phyloP scores from a whole-genome alignment of 2,113 vertebrate species.

The Scytalopus superciliaris region DNA sequence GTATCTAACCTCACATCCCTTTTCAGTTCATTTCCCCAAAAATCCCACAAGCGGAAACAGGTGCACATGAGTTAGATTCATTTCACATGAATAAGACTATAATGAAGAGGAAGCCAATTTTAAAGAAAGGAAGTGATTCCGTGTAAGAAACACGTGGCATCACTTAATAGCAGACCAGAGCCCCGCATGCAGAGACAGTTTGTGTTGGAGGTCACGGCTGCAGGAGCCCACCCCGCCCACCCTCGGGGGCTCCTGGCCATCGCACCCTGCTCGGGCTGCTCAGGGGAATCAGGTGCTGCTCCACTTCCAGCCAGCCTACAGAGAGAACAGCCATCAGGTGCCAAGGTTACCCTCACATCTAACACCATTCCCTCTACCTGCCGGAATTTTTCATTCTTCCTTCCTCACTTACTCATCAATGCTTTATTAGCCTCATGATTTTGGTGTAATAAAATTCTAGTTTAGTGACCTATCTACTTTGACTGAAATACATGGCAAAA shows the following conservation, averaged over 20 bases:
- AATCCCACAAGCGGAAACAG: not conserved
- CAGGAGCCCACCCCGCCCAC: not conserved
- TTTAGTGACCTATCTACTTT: not conserved
- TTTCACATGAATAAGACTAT: not conserved
- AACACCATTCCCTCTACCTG: not conserved
- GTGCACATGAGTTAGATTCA: not conserved
- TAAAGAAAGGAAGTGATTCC: not conserved
- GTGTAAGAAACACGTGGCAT: not conserved
- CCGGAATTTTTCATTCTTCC: not conserved
- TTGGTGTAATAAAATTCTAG: not conserved
- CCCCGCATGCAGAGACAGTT: not conserved
- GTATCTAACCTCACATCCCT: not conserved
- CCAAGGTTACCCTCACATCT: not conserved
- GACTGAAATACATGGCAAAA: not conserved
- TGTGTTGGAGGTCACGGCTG: too few relatives aligned
- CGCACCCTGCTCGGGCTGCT: fast-evolving
- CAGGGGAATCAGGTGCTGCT: fast-evolving
- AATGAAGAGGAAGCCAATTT: not conserved
- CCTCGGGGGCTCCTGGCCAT: not conserved
- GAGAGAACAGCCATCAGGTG: fast-evolving
- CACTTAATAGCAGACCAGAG: fast-evolving
- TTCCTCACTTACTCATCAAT: not conserved
- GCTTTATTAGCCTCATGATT: not conserved
- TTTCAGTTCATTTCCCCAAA: not conserved
- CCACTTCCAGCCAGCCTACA: too few relatives aligned